phyloP scores from a whole-genome alignment of 2,113 vertebrate species.

The Xyliphius kryptos region DNA sequence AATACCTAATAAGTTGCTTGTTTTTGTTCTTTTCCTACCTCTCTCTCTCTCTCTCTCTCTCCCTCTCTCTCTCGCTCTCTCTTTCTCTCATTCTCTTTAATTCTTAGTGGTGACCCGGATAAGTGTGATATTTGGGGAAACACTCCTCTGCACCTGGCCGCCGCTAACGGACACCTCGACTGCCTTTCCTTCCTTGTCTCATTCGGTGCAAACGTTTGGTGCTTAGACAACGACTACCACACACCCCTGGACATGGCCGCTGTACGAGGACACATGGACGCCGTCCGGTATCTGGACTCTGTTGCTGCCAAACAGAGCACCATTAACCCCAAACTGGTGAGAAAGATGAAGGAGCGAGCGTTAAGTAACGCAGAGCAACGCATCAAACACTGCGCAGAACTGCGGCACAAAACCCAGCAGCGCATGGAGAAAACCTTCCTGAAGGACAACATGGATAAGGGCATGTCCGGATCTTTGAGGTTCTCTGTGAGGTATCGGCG shows the following conservation, averaged over 20 bases:
- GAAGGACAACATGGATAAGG: too few relatives aligned
- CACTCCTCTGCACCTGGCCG: slow-evolving; percentile 88
- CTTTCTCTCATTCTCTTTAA: too few relatives aligned
- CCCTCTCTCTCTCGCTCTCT: too few relatives aligned
- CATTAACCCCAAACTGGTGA: slow-evolving; percentile 85
- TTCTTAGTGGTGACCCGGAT: slow-evolving; percentile 86
- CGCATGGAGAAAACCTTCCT: slow-evolving; percentile 87
- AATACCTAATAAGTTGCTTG: too few relatives aligned
- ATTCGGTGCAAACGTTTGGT: slow-evolving; percentile 96
- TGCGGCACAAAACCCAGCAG: slow-evolving; percentile 83
- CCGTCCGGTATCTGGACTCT: slow-evolving; percentile 90
- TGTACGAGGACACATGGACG: slow-evolving; percentile 91
- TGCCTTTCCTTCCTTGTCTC: slow-evolving; percentile 95
- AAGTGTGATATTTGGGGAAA: slow-evolving; percentile 99
- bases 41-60: neutral
- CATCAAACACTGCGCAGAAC: slow-evolving; percentile 81
- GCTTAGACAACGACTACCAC: too few relatives aligned
- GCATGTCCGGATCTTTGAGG: slow-evolving; percentile 83
- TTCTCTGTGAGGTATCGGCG: slow-evolving; percentile 84
- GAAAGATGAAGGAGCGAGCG: slow-evolving; percentile 86
- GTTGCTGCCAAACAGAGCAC: slow-evolving; percentile 87
- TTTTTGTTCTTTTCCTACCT: too few relatives aligned
- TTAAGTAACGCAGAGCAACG: slow-evolving; percentile 81
- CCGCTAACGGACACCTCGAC: slow-evolving; percentile 86
- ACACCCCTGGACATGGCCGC: slow-evolving; percentile 95